Evolutionary conservation across 37 sponge, comb jelly and placozoan species (phyloP), one percentile per base, ranked within the genome.

Genomic region (Cliona cf. orientalis): DNA sequence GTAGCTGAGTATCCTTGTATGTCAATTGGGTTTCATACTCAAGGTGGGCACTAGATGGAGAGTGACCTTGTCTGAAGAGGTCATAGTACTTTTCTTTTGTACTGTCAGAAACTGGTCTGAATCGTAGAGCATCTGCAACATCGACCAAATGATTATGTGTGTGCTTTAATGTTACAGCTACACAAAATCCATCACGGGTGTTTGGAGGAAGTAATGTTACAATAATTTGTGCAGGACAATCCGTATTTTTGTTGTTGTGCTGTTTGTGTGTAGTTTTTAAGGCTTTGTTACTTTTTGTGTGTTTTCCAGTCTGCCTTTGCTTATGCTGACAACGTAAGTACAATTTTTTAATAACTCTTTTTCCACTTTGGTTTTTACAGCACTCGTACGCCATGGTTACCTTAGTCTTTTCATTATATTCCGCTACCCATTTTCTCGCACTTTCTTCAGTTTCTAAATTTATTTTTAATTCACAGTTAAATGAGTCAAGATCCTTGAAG

Each of bases 81-180:
- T 72, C 46, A 72, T 44, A 39, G 46, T 44, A 44, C 53, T 42
- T 72, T 22, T 72, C 49, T 43, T 72, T 72, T 72, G 73, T 72
- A 32, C 31, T 44, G 26, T 39, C 26, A n/a, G 73, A 72, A 72
- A 72, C 21, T 44, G 73, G 73, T 44, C 73, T 41, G 31, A 45
- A 72, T 41, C 25, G 32, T 44, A 72, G 5, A 22, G 73, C 46
- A 42, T 72, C n/a, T 6, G 73, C 73, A 42, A 44, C 43, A 26
- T 72, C n/a, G 42, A 72, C 46, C 25, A 43, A 44, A 62, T 62
- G 63, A 62, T 62, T 62, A 28, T 62, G 63, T 19, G 63, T 62
- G 29, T 62, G 63, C 23, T 62, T 62, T 28, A 62, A 22, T n/a
- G 6, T 62, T n/a, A 26, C 29, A 7, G 11, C 25, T 62, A 62